phyloP scores from a whole-genome alignment of 2,797 vertebrate genomes.

The Oceanodroma leucorhoa region DNA sequence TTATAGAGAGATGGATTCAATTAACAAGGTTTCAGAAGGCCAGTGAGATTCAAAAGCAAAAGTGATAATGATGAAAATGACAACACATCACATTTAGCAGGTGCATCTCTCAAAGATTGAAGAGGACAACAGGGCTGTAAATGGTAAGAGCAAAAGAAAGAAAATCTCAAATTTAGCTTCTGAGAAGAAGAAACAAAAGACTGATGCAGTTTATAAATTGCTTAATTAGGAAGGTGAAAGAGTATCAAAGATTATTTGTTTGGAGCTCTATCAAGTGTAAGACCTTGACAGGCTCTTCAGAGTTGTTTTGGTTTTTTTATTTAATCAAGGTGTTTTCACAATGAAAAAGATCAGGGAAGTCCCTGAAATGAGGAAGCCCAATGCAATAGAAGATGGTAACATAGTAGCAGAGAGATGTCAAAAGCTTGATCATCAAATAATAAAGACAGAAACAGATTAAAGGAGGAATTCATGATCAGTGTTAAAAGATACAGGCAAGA shows the following conservation, averaged over 20 bases:
- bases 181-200: background rate
- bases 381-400: background rate
- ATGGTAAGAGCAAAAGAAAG: background rate
- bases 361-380: background rate
- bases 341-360: background rate
- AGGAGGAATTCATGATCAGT: background rate
- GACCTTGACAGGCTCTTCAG: background rate
- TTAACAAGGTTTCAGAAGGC: background rate
- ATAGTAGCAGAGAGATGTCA: background rate
- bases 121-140: background rate
- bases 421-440: background rate
- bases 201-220: background rate
- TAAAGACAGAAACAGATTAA: background rate
- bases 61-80: background rate
- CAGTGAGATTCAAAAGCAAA: background rate
- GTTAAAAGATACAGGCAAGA: background rate
- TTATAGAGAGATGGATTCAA: background rate
- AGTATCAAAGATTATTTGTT: background rate
- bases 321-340: background rate
- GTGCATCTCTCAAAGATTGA: background rate
- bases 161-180: background rate
- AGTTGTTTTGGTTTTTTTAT: background rate
- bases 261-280: background rate
- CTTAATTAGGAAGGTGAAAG: background rate
- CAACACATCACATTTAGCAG: background rate